phyloP scores from a whole-genome alignment of 2,113 vertebrate species.

The Leucopsar rothschildi region DNA sequence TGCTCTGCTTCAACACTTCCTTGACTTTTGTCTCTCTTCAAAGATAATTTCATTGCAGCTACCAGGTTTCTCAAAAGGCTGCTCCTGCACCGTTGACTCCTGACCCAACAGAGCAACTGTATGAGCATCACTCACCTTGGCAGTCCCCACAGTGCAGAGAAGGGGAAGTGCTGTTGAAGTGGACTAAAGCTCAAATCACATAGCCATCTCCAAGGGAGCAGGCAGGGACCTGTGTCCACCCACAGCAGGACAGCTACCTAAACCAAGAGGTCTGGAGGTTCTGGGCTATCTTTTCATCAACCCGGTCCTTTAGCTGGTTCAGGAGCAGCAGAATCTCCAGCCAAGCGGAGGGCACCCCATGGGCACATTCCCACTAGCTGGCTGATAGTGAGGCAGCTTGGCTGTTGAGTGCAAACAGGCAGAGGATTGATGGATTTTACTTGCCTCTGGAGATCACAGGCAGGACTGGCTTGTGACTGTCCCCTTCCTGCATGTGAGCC shows the following conservation, averaged over 20 bases:
- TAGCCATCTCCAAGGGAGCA: fast-evolving
- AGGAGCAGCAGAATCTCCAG: not conserved
- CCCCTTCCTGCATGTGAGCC: not conserved
- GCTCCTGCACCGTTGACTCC: not conserved
- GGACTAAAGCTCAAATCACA: not conserved
- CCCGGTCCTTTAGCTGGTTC: fast-evolving
- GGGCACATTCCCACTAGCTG: fast-evolving
- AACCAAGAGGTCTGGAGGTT: not conserved
- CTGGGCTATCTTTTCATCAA: not conserved
- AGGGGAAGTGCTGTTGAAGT: not conserved
- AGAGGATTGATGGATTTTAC: not conserved
- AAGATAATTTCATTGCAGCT: not conserved
- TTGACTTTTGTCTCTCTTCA: not conserved
- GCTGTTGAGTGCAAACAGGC: not conserved
- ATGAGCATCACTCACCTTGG: not conserved
- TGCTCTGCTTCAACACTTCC: not conserved
- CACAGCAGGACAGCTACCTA: not conserved
- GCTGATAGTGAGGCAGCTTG: not conserved
- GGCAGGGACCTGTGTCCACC: not conserved
- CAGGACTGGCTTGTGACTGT: not conserved
- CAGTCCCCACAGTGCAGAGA: not conserved
- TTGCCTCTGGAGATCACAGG: not conserved
- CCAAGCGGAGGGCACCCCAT: not conserved
- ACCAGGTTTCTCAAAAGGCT: not conserved
- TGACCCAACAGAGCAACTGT: not conserved